Base-by-base conservation (phyloP, 92 coral and sea anemone genomes). In the Palythoa caribaeorum region DNA sequence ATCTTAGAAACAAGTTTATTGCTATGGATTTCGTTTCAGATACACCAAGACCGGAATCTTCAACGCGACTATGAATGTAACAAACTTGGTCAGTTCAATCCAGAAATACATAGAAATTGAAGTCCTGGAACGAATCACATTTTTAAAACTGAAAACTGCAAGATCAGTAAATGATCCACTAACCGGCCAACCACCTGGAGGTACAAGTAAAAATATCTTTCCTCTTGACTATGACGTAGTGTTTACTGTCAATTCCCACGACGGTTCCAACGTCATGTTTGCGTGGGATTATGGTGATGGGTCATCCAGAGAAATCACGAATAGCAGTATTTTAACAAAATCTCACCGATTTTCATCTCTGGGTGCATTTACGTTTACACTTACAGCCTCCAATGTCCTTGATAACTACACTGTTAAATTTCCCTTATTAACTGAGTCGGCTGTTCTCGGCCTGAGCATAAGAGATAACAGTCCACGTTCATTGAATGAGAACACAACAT, bases 401-500 rank as follows among this genome's bases (percentile, higher is more conserved):
- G 87, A 87, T 19, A 69, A 81, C 35, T 59, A 17, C 52, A 50
- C 78, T 13, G 28, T 75, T 9, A 9, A 11, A 36, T 73, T 60
- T 28, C 50, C 76, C 10, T 68, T 81, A 8, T 1, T 15, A 28
- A 71, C n/a, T 10, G 71, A 52, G 60, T n/a, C 14, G 40, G 50
- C 80, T 28, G 39, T 84, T 80, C 14, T 59, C 20, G 80, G 12
- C 13, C 10, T 50, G 62, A 77, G 69, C 9, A 38, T 94, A 14
- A 60, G 78, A 16, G 97, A 94, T 76, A 78, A 88, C 51, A 89
- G 95, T 6, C 97, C 97, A 3, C 80, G 83, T 9, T 73, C 85
- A n/a, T 55, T 90, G 14, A 80, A 84, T 16, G 17, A 59, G 68
- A 44, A 44, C 8, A 93, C 91, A 28, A 86, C 51, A 5, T 77